Evolutionary conservation across 2,113 vertebrate species (phyloP).

Genomic region (Platichthys flesus): DNA sequence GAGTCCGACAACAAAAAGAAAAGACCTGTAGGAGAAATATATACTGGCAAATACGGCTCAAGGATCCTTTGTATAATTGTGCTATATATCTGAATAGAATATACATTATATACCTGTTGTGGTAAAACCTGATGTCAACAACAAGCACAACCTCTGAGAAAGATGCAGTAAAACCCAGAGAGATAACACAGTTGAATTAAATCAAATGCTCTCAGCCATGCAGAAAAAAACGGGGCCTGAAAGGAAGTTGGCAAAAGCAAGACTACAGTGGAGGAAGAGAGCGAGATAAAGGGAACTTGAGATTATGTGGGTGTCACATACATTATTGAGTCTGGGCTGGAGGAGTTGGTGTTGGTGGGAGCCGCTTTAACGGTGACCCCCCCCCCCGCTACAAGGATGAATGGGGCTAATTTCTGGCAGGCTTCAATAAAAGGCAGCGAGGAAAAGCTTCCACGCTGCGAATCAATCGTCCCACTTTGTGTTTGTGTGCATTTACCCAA

Average conservation of each 20-base stretch:
- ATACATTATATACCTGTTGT: conserved; percentile 6
- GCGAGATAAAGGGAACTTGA: conserved; percentile 41
- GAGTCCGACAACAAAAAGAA: background rate
- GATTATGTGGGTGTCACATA: conserved; percentile 63
- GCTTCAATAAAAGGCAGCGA: conserved; percentile 43
- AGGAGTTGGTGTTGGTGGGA: conserved; percentile 40
- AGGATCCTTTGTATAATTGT: conserved; percentile 9
- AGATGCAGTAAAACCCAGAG: conserved; percentile 43
- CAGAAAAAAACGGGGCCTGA: conserved; percentile 13
- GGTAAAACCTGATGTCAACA: conserved; percentile 54
- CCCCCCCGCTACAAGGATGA: conserved; percentile 60
- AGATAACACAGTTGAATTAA: conserved; percentile 48
- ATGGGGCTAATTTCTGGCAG: conserved; percentile 67
- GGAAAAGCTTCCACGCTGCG: conserved; percentile 34
- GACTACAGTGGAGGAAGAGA: conserved; percentile 22
- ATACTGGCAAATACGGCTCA: background rate
- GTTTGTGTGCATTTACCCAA: background rate
- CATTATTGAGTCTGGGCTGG: conserved; percentile 65
- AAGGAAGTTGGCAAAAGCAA: conserved; percentile 14
- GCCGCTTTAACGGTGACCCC: conserved; percentile 36
- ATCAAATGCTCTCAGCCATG: conserved; percentile 39
- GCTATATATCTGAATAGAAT: conserved; percentile 5
- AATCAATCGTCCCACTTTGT: conserved; percentile 51
- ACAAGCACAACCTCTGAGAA: conserved; percentile 44
- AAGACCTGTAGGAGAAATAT: background rate